Percentiles rank a stretch among this genome's conserved stretches.
phyloP scores from a whole-genome alignment of 2,113 vertebrate genomes.

The Arvicanthis niloticus region DNA sequence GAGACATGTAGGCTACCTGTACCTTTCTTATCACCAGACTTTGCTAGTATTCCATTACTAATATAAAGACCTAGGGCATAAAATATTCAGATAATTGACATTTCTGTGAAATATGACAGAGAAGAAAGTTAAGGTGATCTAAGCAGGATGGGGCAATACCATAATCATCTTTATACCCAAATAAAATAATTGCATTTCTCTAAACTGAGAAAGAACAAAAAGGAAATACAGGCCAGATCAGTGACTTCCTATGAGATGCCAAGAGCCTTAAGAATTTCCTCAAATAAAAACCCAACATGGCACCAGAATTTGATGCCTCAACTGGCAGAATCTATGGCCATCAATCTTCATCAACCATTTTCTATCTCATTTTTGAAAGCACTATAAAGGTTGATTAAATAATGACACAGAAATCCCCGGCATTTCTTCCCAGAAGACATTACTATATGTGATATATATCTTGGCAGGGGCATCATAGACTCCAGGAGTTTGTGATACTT shows the following conservation, averaged over 20 bases:
- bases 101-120: neutral
- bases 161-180: neutral
- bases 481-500: slow-evolving; percentile 62
- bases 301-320: slow-evolving; percentile 27
- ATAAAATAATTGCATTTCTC: neutral
- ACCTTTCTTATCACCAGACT: neutral
- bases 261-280: slow-evolving; percentile 44
- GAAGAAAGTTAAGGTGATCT: neutral
- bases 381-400: slow-evolving; percentile 57
- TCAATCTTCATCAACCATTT: slow-evolving; percentile 43
- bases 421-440: slow-evolving; percentile 55
- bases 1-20: neutral
- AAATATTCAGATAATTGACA: neutral
- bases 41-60: neutral
- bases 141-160: neutral
- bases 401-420: slow-evolving; percentile 35
- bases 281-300: slow-evolving; percentile 61
- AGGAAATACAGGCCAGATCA: slow-evolving; percentile 18
- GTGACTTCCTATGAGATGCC: neutral
- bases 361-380: slow-evolving; percentile 52
- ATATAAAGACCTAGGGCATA: neutral
- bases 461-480: slow-evolving; percentile 45
- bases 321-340: slow-evolving; percentile 30
- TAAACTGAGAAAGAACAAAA: neutral
- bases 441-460: slow-evolving; percentile 60